Percentiles rank a stretch among this genome's conserved stretches.
Evolutionary conservation across 2,888 invertebrate species (phyloP).

Genomic region (Enchytraeus crypticus): DNA sequence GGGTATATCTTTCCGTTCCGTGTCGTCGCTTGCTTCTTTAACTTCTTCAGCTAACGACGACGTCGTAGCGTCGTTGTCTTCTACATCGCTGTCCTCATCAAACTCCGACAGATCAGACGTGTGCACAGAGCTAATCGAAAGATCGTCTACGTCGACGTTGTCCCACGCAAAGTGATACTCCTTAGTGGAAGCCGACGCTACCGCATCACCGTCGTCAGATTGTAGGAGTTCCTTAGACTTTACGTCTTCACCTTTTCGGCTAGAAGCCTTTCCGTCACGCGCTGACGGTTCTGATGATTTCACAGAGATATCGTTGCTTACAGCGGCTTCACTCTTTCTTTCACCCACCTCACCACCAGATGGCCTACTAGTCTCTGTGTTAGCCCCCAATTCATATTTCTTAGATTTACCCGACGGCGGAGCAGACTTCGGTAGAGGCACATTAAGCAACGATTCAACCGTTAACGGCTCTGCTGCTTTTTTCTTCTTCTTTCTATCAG

Average conservation of each 20-base stretch:
- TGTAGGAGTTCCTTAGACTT: neutral
- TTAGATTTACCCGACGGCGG: neutral
- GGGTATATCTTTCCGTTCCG: too few species aligned
- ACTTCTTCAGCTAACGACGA: too few species aligned
- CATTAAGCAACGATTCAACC: slow-evolving; percentile 22
- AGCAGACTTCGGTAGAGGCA: slow-evolving; percentile 13
- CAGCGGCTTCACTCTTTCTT: neutral
- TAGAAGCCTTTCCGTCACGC: neutral
- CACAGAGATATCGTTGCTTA: neutral
- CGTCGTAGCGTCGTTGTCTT: too few species aligned
- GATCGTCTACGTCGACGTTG: slow-evolving; percentile 26
- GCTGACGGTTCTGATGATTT: neutral
- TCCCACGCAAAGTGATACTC: slow-evolving; percentile 43
- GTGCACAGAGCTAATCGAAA: slow-evolving; percentile 48
- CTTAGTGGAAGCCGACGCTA: slow-evolving; percentile 8
- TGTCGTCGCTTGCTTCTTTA: too few species aligned
- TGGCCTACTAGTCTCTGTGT: neutral
- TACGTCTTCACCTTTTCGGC: neutral
- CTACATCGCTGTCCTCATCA: slow-evolving; percentile 33
- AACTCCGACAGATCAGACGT: slow-evolving; percentile 50
- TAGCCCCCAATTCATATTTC: neutral
- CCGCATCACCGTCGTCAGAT: neutral
- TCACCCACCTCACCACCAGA: neutral
- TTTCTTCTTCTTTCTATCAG: slow-evolving; percentile 17
- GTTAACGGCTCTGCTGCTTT: slow-evolving; percentile 22